Percentiles rank a stretch among this genome's conserved stretches.
Evolutionary conservation across 2,888 invertebrate genomes (phyloP).

Genomic region (Stenodera caucasica): DNA sequence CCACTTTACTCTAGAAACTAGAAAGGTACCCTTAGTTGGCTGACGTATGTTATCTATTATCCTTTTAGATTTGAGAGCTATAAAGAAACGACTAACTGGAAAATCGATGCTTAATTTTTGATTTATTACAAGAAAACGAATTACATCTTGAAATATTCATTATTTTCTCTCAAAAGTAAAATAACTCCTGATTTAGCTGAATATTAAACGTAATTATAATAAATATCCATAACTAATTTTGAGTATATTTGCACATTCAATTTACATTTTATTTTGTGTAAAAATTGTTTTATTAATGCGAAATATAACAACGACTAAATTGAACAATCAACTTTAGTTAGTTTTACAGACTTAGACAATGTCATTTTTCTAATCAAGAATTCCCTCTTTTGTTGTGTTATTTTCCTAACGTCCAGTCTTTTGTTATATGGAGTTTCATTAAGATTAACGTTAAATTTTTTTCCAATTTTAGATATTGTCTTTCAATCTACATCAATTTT

Average conservation of each 20-base stretch:
- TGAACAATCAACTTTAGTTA: slow-evolving; percentile 15
- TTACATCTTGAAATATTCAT: neutral
- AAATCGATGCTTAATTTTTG: neutral
- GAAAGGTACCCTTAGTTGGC: slow-evolving; percentile 21
- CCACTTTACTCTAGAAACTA: slow-evolving; percentile 27
- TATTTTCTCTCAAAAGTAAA: neutral
- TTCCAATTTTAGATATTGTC: neutral
- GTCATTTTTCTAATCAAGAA: slow-evolving; percentile 21
- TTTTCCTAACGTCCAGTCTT: neutral
- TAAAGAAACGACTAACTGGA: neutral
- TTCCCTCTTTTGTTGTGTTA: neutral
- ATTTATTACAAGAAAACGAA: slow-evolving; percentile 7
- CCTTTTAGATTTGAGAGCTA: slow-evolving; percentile 12
- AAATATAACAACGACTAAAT: slow-evolving; percentile 9
- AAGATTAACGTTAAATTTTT: neutral
- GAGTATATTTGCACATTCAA: slow-evolving; percentile 35
- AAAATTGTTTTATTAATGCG: slow-evolving; percentile 20
- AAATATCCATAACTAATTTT: slow-evolving; percentile 25
- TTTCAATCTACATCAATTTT: neutral
- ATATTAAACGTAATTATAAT: slow-evolving; percentile 3
- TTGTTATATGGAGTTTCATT: neutral
- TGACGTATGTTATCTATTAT: slow-evolving; percentile 26
- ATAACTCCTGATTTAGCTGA: neutral
- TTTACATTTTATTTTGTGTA: slow-evolving; percentile 28
- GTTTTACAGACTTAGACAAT: slow-evolving; percentile 15